A percentile compares a stretch with the other conserved stretches of the same genome.
These are phyloP conservation scores for Xiphophorus couchianus DNA, from an alignment of 2,113 vertebrate species.

Conservation along the genomic window DNA sequence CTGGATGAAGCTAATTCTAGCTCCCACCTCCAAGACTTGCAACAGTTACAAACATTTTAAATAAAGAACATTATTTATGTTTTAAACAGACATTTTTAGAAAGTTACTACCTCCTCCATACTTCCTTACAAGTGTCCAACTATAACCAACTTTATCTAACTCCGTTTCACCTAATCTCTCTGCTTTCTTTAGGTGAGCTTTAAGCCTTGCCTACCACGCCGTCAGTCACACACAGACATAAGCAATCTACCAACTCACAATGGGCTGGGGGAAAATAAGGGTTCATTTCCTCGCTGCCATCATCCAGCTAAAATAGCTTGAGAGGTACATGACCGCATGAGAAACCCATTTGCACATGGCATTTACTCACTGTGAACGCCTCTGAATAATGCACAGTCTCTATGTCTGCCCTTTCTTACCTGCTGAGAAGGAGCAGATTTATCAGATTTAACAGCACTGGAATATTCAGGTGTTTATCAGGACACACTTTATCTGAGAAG, in stretches of 20 bases:
- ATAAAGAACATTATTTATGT: too few relatives aligned
- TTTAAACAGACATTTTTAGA: background rate
- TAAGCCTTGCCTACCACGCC: constrained; percentile 3
- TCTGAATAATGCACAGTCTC: constrained; percentile 53
- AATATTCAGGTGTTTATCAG: constrained; percentile 30
- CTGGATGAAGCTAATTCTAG: too few relatives aligned
- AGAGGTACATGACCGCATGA: constrained; percentile 14
- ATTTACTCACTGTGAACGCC: constrained; percentile 66
- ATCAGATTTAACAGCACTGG: constrained; percentile 14
- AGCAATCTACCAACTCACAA: constrained; percentile 30
- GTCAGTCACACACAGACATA: constrained; percentile 48
- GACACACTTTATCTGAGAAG: background rate
- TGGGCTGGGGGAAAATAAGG: constrained; percentile 31
- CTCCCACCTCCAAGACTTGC: too few relatives aligned
- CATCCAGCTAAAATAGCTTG: constrained; percentile 46
- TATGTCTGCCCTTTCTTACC: constrained; percentile 33
- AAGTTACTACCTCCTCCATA: background rate
- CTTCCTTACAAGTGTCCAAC: constrained; percentile 13
- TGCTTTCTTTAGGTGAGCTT: constrained; percentile 19
- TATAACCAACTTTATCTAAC: constrained; percentile 15
- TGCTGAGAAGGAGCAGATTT: constrained; percentile 32
- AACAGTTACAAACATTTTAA: background rate
- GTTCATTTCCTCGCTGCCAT: constrained; percentile 14
- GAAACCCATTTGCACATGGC: constrained; percentile 61
- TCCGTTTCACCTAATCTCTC: constrained; percentile 15